These are phyloP conservation scores for Halictus quadricinctus DNA, from an alignment of 2,888 invertebrate species.

Conservation along the genomic window DNA sequence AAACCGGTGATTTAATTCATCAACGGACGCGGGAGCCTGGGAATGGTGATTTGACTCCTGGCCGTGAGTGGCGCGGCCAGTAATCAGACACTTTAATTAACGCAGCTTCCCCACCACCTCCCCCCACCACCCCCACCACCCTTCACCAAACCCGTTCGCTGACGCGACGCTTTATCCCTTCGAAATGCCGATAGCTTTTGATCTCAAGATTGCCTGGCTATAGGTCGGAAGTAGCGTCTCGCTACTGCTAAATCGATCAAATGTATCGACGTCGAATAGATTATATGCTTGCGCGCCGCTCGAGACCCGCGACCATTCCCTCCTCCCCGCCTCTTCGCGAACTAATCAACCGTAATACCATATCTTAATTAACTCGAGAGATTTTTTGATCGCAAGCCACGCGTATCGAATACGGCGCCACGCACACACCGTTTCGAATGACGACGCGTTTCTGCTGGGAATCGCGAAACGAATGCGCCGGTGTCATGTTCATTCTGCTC, in stretches of 20 bases:
- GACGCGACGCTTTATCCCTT: slow-evolving; percentile 47
- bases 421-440: background rate
- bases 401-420: background rate
- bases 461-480: background rate
- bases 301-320: background rate
- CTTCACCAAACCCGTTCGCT: background rate
- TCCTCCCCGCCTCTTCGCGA: background rate
- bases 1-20: slow-evolving; percentile 64
- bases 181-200: slow-evolving; percentile 58
- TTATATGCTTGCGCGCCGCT: background rate
- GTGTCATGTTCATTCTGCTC: background rate
- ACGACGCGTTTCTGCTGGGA: background rate
- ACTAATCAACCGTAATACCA: background rate
- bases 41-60: slow-evolving; percentile 33
- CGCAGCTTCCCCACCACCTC: slow-evolving; percentile 47
- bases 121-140: background rate
- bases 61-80: slow-evolving; percentile 33
- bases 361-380: background rate
- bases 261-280: slow-evolving; percentile 26
- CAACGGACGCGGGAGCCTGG: slow-evolving; percentile 9
- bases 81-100: slow-evolving; percentile 72
- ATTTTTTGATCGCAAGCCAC: background rate
- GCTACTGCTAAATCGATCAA: slow-evolving; percentile 33
- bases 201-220: slow-evolving; percentile 29
- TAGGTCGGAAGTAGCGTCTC: slow-evolving; percentile 24